These are phyloP conservation scores for Hystrix cristata DNA, from an alignment of 2,113 vertebrate genomes.

Conservation along the genomic window DNA sequence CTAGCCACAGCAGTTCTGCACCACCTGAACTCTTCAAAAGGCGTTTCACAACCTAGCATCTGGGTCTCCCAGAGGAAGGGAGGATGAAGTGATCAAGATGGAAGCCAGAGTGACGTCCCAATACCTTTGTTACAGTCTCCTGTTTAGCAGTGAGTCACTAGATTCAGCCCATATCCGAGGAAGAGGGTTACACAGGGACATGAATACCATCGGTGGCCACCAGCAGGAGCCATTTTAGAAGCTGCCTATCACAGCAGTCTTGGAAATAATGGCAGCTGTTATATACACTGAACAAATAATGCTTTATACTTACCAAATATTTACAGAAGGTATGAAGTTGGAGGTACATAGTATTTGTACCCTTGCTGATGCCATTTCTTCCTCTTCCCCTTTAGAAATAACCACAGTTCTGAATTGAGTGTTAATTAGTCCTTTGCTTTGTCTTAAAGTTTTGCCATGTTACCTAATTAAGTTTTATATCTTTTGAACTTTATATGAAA, in stretches of 20 bases:
- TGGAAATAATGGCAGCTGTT: not conserved
- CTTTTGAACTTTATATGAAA: not conserved
- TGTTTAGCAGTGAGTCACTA: not conserved
- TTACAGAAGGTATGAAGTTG: not conserved
- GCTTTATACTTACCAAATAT: not conserved
- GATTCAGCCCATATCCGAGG: not conserved
- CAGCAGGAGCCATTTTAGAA: not conserved
- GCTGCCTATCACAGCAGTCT: not conserved
- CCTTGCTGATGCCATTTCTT: not conserved
- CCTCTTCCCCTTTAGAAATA: not conserved
- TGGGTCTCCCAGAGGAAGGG: not conserved
- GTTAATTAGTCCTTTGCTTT: not conserved
- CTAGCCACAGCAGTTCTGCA: not conserved
- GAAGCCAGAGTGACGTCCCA: not conserved
- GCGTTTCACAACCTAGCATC: not conserved
- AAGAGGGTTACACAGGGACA: not conserved
- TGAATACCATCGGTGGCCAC: not conserved
- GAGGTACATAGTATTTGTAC: not conserved
- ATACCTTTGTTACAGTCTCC: not conserved
- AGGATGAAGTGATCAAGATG: not conserved
- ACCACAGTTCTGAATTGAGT: not conserved
- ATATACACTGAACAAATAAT: not conserved
- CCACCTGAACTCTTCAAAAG: not conserved
- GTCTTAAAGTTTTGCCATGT: not conserved
- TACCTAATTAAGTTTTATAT: not conserved